Conservation (phyloP, 2,113 vertebrate genomes). For the Probosciger aterrimus region DNA sequence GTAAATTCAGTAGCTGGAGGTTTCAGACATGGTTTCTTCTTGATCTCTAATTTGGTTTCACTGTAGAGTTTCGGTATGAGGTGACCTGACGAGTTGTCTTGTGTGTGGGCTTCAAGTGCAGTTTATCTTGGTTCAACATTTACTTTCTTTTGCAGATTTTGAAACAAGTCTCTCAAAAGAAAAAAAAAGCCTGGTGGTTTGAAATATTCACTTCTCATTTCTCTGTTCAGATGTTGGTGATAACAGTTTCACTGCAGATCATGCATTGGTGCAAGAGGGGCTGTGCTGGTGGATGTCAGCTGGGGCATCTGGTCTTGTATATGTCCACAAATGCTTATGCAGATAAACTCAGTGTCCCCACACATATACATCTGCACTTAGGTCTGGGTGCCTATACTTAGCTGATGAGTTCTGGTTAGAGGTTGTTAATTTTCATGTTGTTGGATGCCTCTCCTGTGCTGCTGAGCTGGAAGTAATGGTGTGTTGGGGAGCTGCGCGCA, state of each 20-base stretch:
- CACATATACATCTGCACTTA: accelerated
- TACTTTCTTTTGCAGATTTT: neutral
- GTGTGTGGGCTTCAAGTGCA: neutral
- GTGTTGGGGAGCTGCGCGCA: neutral
- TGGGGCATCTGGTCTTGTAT: neutral
- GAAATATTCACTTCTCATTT: neutral
- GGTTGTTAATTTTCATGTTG: neutral
- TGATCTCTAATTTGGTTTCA: neutral
- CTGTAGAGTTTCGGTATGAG: neutral
- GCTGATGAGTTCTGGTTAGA: neutral
- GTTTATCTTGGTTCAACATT: neutral
- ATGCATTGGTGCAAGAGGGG: neutral
- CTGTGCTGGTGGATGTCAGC: neutral
- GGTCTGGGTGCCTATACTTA: neutral
- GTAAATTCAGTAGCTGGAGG: neutral
- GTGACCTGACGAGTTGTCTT: neutral
- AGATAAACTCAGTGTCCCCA: neutral
- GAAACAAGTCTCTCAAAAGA: neutral
- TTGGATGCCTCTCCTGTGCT: neutral
- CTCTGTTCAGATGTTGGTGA: neutral
- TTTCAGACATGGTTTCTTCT: neutral
- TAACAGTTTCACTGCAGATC: neutral
- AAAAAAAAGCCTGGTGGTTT: neutral
- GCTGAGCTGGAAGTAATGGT: neutral
- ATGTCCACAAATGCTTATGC: accelerated